These are phyloP conservation scores for Sebastes baramenuke DNA, from an alignment of 2,797 vertebrate genomes.

Conservation along the genomic window DNA sequence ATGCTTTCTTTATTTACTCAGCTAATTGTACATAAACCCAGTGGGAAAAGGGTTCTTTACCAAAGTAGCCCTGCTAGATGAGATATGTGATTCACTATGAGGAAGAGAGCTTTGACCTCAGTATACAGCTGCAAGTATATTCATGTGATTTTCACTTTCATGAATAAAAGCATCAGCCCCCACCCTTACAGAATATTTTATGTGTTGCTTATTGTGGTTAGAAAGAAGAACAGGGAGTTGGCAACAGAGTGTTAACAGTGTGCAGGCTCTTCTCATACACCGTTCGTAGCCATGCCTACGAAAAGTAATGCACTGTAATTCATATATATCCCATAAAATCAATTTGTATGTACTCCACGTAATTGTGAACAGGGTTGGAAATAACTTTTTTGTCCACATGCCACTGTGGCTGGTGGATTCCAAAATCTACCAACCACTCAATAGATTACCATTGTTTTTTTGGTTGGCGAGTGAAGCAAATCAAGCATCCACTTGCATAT, in stretches of 20 bases:
- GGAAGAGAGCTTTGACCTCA: slow-evolving; percentile 16
- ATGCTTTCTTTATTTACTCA: slow-evolving; percentile 22
- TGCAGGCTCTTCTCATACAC: background rate
- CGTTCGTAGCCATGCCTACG: too few relatives aligned
- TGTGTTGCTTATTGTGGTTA: background rate
- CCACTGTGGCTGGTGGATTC: too few relatives aligned
- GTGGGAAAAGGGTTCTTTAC: slow-evolving; percentile 3
- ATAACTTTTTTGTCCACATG: too few relatives aligned
- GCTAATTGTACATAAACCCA: slow-evolving; percentile 1
- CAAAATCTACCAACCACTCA: too few relatives aligned
- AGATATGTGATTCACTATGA: background rate
- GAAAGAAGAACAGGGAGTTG: background rate
- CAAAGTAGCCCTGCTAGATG: background rate
- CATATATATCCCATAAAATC: too few relatives aligned
- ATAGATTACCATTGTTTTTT: too few relatives aligned
- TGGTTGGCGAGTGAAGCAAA: too few relatives aligned
- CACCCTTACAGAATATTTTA: background rate
- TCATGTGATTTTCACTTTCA: slow-evolving; percentile 8
- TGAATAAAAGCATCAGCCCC: background rate
- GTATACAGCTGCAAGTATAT: background rate
- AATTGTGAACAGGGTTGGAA: too few relatives aligned
- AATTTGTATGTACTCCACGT: too few relatives aligned
- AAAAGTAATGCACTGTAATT: too few relatives aligned
- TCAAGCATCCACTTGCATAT: too few relatives aligned
- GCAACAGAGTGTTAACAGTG: background rate